Evolutionary conservation across 2,113 vertebrate species (phyloP), one percentile per base, ranked within the genome.

Genomic region (Callocephalon fimbriatum): DNA sequence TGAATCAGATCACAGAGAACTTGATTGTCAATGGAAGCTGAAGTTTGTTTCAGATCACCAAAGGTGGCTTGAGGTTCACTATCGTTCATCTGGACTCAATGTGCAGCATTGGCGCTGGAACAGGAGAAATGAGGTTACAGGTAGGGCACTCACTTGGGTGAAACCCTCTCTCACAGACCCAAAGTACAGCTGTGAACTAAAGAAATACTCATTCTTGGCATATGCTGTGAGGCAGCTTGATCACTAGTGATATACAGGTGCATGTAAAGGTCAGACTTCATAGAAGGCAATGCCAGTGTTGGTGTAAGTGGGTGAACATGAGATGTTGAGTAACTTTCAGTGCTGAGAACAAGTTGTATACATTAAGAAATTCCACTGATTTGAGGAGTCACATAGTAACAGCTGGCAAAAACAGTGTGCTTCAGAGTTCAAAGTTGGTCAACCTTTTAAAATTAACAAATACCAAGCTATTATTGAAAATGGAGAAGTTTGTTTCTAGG

Each of bases 21-120:
- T 72, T 47, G 26, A 5, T 47, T 78, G 42, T 58, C 65, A 58
- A 23, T 37, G 47, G 65, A n/a, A 85, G 68, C 12, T 48, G 35
- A 82, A 22, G 38, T 75, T 61, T 84, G 11, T 84, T 87, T 84
- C 25, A 17, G 74, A 54, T 91, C 38, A 67, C 32, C 23, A 16
- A 19, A 44, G 32, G 22, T 32, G 25, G 20, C 7, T 44, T 68
- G 44, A 50, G 27, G 65, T 75, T 92, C 22, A 15, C 12, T 44
- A 0, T 68, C 18, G 1, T 42, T 62, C 21, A 15, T 20, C 14
- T 87, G 77, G 38, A 27, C 42, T 35, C 6, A 3, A 16, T 12
- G 4, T 15, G 8, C 0, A 0, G 29, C 31, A 23, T 35, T 50
- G 61, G 15, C n/a, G 7, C 38, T 38, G 65, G 22, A 48, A 45